A percentile compares a stretch with the other conserved stretches of the same genome.
Conservation (phyloP, 2,113 vertebrate genomes). For the Misgurnus anguillicaudatus region DNA sequence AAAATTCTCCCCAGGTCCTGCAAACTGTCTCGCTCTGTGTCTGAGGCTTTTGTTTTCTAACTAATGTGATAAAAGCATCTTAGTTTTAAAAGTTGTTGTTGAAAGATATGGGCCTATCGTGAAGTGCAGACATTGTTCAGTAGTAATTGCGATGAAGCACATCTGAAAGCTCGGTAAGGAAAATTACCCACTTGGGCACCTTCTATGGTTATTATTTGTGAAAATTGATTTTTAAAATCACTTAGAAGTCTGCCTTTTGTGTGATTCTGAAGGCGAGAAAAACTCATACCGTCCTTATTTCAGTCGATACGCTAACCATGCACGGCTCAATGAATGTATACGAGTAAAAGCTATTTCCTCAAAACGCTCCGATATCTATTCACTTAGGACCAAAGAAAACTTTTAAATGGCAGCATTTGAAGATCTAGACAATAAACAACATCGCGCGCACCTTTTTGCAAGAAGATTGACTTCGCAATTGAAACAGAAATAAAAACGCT, state of each 20-base stretch:
- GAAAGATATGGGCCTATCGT: neutral
- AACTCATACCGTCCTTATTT: neutral
- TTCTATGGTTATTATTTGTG: conserved; percentile 39
- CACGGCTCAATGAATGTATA: neutral
- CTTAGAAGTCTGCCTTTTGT: conserved; percentile 10
- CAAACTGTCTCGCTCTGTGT: too few species aligned
- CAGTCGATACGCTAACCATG: conserved; percentile 14
- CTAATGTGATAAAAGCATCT: neutral
- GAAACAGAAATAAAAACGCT: conserved; percentile 9
- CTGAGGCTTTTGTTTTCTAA: neutral
- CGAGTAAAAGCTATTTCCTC: conserved; percentile 11
- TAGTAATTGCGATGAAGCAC: conserved; percentile 38
- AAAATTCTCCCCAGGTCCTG: too few species aligned
- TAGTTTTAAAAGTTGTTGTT: neutral
- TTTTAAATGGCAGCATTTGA: conserved; percentile 26
- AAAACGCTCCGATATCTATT: conserved; percentile 14
- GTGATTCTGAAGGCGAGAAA: conserved; percentile 10
- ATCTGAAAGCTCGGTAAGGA: conserved; percentile 20
- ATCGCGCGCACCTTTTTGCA: neutral
- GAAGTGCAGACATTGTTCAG: conserved; percentile 15
- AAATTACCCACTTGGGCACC: conserved; percentile 44
- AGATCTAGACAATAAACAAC: conserved; percentile 15
- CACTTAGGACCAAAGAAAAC: conserved; percentile 34
- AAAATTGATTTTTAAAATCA: conserved; percentile 40
- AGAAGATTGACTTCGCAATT: conserved; percentile 39